Evolutionary conservation across 1,140 invertebrate genomes (phyloP), one percentile per base, ranked within the genome.

Genomic region (Drosophila nebulosa): DNA sequence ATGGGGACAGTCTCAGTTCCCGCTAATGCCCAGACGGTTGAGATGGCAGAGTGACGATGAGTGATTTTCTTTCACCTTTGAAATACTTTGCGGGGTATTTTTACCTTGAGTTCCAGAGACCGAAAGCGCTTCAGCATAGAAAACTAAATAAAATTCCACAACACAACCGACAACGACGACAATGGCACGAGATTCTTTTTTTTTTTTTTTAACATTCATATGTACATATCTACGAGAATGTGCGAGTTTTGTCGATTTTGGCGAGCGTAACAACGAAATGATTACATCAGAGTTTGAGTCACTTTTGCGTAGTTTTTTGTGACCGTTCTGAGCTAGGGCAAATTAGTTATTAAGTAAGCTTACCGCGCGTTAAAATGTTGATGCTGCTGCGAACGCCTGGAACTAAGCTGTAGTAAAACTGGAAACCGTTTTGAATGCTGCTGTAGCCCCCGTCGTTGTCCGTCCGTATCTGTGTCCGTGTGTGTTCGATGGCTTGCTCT

Each of bases 281-380:
- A 88, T 88, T 88, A 88, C 83, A 88, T 88, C 83, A 86, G 83
- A 86, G 78, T 83, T 85, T 86, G 76, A 86, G 71, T 88, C 83
- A 86, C 83, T 80, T 80, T 85, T 68, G 65, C 50, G 66, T 64
- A 64, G 22, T 59, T n/a, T 27, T 52, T 36, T 30, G 69, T 66
- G 61, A 63, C 69, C 69, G 66, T 46, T 74, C 61, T 60, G 52
- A 46, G 42, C 64, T 65, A 46, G 27, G 36, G 69, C 66, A 51
- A 69, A 59, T 52, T 53, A 68, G 64, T 52, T 81, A 75, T 81
- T 81, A 64, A 71, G 81, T 81, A 62, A 68, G 80, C 81, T 86
- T 77, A 81, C 78, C 83, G 69, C 57, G 53, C 66, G 69, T 46
- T 64, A 52, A 61, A 63, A 24, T 50, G 46, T 32, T 72, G 66